A percentile compares a stretch with the other conserved stretches of the same genome.
phyloP scores from a whole-genome alignment of 2,113 vertebrate genomes.

The Pseudopipra pipra region DNA sequence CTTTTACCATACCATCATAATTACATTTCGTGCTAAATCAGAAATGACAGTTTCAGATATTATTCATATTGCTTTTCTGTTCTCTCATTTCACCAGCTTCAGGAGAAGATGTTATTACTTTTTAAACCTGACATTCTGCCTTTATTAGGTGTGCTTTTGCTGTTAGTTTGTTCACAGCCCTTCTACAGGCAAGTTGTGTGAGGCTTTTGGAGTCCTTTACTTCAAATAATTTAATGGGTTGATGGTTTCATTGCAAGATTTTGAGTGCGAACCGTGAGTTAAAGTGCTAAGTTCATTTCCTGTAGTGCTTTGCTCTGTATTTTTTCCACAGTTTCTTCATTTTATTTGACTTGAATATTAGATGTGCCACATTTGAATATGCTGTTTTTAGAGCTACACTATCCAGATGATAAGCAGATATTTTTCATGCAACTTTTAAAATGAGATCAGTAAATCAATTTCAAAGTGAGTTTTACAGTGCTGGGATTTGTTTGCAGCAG shows the following conservation, averaged over 20 bases:
- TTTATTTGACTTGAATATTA: constrained; percentile 15
- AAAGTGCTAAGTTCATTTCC: background rate
- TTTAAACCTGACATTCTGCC: background rate
- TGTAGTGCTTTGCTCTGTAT: background rate
- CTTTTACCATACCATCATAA: constrained; percentile 22
- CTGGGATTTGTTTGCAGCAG: constrained; percentile 14
- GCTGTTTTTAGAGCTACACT: background rate
- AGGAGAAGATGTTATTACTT: background rate
- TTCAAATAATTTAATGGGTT: background rate
- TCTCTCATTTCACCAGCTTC: background rate
- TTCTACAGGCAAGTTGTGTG: background rate
- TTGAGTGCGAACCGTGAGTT: background rate
- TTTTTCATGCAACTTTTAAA: constrained; percentile 3
- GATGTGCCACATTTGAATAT: background rate
- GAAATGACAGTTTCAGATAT: background rate
- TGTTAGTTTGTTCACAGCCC: constrained; percentile 16
- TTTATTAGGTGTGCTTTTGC: background rate
- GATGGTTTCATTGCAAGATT: background rate
- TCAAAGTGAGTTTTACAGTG: constrained; percentile 5
- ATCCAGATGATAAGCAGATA: background rate
- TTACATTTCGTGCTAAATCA: constrained; percentile 26
- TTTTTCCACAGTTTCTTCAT: background rate
- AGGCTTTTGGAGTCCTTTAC: background rate
- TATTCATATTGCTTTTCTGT: constrained; percentile 23
- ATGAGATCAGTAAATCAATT: constrained; percentile 18